These are phyloP conservation scores for Ciconia boyciana DNA, from an alignment of 2,113 vertebrate genomes.

Conservation along the genomic window DNA sequence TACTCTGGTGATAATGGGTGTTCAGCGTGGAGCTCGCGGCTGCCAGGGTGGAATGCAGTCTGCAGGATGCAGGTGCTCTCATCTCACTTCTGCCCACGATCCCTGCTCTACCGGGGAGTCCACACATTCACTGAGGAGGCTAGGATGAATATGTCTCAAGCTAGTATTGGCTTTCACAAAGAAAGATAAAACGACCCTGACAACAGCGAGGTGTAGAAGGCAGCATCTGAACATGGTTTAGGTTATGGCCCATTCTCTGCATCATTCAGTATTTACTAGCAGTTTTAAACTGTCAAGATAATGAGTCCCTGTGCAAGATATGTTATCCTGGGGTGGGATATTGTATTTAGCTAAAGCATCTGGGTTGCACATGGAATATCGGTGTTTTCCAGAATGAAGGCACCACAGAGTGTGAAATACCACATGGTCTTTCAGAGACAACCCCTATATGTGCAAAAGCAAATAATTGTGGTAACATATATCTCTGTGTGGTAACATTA, in stretches of 20 bases:
- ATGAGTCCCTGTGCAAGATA: not conserved
- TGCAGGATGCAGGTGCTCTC: slow-evolving; percentile 24
- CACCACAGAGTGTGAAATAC: not conserved
- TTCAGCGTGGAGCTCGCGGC: not conserved
- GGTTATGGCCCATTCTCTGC: not conserved
- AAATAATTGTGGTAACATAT: not conserved
- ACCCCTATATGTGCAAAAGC: not conserved
- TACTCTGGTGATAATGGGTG: not conserved
- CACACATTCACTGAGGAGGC: not conserved
- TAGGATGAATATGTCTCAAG: not conserved
- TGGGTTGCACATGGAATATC: not conserved
- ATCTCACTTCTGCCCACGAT: not conserved
- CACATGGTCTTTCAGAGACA: not conserved
- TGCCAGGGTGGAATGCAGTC: not conserved
- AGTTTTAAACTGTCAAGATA: not conserved
- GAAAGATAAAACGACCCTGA: not conserved
- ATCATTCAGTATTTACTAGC: not conserved
- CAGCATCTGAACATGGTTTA: not conserved
- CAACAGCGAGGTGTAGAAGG: not conserved
- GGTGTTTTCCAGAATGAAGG: not conserved
- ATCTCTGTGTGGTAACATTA: not conserved
- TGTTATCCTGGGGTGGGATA: not conserved
- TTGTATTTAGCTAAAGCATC: not conserved
- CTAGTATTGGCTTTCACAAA: not conserved
- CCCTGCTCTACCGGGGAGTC: not conserved